These are phyloP conservation scores for Indri indri DNA, from an alignment of 2,113 vertebrate genomes.

Conservation along the genomic window DNA sequence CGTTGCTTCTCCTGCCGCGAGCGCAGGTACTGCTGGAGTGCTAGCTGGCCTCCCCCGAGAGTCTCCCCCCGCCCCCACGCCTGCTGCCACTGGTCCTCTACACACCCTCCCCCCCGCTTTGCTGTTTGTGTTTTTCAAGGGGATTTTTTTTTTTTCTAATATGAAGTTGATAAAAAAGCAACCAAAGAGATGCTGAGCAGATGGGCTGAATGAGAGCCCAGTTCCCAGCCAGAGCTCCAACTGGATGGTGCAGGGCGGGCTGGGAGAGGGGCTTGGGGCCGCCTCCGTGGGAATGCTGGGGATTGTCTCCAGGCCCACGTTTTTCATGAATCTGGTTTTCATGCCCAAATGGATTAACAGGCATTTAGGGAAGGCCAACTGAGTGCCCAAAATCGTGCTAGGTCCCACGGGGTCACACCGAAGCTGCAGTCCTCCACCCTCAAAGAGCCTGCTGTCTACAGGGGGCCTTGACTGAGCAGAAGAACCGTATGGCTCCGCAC, in stretches of 20 bases:
- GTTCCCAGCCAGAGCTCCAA: constrained; percentile 41
- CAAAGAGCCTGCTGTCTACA: neutral
- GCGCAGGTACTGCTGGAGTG: neutral
- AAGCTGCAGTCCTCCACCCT: neutral
- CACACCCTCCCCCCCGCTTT: neutral
- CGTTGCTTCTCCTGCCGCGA: neutral
- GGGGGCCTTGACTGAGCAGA: constrained; percentile 17
- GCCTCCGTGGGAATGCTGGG: neutral
- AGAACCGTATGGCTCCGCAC: constrained; percentile 46
- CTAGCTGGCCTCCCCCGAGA: neutral
- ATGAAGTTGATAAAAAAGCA: constrained; percentile 67
- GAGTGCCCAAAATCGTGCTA: neutral
- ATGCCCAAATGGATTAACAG: neutral
- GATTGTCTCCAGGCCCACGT: neutral
- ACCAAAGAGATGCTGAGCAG: constrained; percentile 64
- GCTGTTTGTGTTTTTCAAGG: constrained; percentile 50
- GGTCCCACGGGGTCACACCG: neutral
- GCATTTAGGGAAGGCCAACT: neutral
- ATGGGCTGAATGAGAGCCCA: constrained; percentile 67
- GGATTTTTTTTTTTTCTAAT: neutral
- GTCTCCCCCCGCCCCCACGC: neutral
- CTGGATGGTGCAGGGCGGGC: constrained; percentile 22
- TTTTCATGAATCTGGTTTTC: constrained; percentile 13
- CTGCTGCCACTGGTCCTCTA: neutral
- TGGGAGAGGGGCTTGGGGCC: constrained; percentile 23